Conservation (phyloP, 2,888 invertebrate genomes). For the Chrysotoxum bicinctum region DNA sequence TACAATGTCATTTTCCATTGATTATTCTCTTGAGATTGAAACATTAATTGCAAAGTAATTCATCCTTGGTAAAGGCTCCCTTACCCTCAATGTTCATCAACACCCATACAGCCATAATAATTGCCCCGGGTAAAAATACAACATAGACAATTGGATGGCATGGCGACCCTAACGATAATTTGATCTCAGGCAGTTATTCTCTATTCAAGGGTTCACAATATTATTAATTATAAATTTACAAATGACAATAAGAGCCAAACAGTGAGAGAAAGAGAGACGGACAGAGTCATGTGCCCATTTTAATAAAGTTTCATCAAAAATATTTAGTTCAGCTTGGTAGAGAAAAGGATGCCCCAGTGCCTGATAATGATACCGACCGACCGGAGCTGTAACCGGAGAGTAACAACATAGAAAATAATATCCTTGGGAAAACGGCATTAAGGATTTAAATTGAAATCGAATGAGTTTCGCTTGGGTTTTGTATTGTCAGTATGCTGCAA, state of each 20-base stretch:
- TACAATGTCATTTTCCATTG: conserved; percentile 71
- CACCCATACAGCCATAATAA: conserved; percentile 28
- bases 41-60: conserved; percentile 69
- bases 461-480: conserved; percentile 7
- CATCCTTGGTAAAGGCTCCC: conserved; percentile 26
- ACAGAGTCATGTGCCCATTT: background rate
- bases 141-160: conserved; percentile 6
- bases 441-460: conserved; percentile 58
- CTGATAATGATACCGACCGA: background rate
- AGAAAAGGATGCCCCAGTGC: background rate
- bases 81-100: background rate
- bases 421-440: conserved; percentile 15
- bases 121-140: conserved; percentile 47
- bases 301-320: conserved; percentile 60
- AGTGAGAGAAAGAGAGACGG: background rate
- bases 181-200: conserved; percentile 13
- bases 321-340: background rate
- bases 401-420: conserved; percentile 3
- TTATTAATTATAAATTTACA: conserved; percentile 61
- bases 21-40: conserved; percentile 70
- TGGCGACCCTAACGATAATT: conserved; percentile 25
- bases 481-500: background rate
- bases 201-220: conserved; percentile 41
- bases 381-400: background rate
- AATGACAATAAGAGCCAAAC: conserved; percentile 26